phyloP scores from a whole-genome alignment of 1,140 invertebrate species.

The Drosophila melanogaster region DNA sequence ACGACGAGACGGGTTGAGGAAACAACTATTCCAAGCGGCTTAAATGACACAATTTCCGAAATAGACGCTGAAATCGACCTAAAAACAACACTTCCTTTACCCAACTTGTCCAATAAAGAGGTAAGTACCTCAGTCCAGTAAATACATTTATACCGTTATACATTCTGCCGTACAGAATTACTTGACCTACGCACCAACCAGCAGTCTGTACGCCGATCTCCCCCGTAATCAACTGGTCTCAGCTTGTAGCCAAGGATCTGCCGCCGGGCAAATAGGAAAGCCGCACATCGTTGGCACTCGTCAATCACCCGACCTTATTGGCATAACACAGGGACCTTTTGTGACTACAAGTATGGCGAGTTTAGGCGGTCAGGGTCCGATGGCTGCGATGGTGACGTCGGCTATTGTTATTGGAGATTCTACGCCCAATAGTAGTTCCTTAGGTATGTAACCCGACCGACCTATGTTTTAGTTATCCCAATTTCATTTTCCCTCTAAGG shows the following conservation, averaged over 20 bases:
- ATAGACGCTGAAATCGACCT: slow-evolving; percentile 91
- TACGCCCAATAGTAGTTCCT: slow-evolving; percentile 61
- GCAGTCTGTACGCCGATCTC: slow-evolving; percentile 67
- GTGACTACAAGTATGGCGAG: slow-evolving; percentile 47
- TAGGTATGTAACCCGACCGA: slow-evolving; percentile 56
- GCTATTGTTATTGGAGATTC: slow-evolving; percentile 71
- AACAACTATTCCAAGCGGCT: slow-evolving; percentile 89
- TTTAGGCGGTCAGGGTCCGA: slow-evolving; percentile 19
- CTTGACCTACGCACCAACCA: slow-evolving; percentile 69
- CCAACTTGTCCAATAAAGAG: slow-evolving; percentile 80
- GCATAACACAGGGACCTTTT: slow-evolving; percentile 58
- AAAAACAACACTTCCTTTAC: slow-evolving; percentile 86
- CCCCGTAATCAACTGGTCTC: slow-evolving; percentile 53
- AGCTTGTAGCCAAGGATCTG: slow-evolving; percentile 13
- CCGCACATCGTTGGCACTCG: slow-evolving; percentile 57
- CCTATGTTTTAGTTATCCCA: neutral
- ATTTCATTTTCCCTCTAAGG: slow-evolving; percentile 38
- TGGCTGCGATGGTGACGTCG: slow-evolving; percentile 65
- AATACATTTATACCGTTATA: neutral
- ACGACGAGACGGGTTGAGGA: slow-evolving; percentile 69
- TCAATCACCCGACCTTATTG: slow-evolving; percentile 79
- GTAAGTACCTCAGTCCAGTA: slow-evolving; percentile 43
- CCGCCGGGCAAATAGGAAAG: slow-evolving; percentile 53
- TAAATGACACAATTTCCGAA: slow-evolving; percentile 89
- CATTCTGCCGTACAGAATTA: slow-evolving; percentile 63